Evolutionary conservation across 2,113 vertebrate species (phyloP), one percentile per base, ranked within the genome.

Genomic region (Oceanites oceanicus): DNA sequence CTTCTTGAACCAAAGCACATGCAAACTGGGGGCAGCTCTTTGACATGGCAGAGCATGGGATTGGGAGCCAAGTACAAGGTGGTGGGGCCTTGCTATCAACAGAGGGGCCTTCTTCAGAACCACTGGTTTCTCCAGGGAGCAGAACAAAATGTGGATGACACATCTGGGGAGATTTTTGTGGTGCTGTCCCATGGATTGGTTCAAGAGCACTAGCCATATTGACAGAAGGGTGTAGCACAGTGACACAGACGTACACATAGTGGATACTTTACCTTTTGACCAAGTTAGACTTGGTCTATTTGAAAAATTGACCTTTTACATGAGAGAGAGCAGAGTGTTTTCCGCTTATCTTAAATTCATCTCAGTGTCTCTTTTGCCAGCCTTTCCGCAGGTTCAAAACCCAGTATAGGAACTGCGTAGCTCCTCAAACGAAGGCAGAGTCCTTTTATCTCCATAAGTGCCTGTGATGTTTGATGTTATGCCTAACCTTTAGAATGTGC

Each of bases 381-480:
- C 71, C 26, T 75, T 72, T 62, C 30, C 6, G 4, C 15, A 40
- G 29, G 30, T 20, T 80, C 86, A 89, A 32, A 88, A 38, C 11
- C 10, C 27, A n/a, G 47, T 18, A 10, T 3, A 62, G 74, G 18
- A 66, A 32, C 22, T 58, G 40, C 7, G 1, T 13, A 44, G 21
- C 32, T 77, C 40, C 38, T 74, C 73, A 86, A 44, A 44, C 0
- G 7, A 81, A 71, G 30, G 34, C n/a, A 72, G 32, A 40, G 11
- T 53, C 38, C 56, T 89, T 73, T 56, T 65, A 79, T 53, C 73
- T 78, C 38, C 65, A 23, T 52, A 27, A 86, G 78, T 5, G 9
- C 70, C 80, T 73, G 32, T 82, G 49, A 68, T 82, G 94, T 94
- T 97, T 96, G 88, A 94, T 89, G 45, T 87, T 81, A 78, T 55